A percentile compares a stretch with the other conserved stretches of the same genome.
These are phyloP conservation scores for Sycophila texana DNA, from an alignment of 2,888 invertebrate genomes.

Conservation along the genomic window DNA sequence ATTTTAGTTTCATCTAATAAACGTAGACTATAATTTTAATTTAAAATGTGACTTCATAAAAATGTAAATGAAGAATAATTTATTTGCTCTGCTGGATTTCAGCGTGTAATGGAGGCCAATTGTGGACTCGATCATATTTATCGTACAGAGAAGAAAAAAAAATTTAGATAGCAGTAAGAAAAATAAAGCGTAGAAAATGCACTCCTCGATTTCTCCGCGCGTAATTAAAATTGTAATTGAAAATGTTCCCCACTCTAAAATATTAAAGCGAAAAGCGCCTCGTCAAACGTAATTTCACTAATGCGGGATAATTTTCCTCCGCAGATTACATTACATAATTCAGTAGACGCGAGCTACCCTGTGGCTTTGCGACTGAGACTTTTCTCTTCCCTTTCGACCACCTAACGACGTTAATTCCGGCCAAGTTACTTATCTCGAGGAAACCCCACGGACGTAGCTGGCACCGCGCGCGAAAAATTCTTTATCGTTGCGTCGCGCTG, in stretches of 20 bases:
- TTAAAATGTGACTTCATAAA: too few species aligned
- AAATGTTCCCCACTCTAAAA: not conserved
- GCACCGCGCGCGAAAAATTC: not conserved
- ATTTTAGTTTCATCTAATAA: too few species aligned
- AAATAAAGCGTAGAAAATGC: not conserved
- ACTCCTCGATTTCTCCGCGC: not conserved
- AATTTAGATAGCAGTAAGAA: too few species aligned
- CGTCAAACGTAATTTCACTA: slow-evolving; percentile 21
- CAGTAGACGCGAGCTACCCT: not conserved
- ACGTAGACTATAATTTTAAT: too few species aligned
- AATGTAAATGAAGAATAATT: too few species aligned
- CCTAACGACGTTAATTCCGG: slow-evolving; percentile 8
- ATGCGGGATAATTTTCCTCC: slow-evolving; percentile 15
- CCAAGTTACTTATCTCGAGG: slow-evolving; percentile 7
- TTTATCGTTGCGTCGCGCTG: slow-evolving; percentile 6
- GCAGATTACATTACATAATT: slow-evolving; percentile 27
- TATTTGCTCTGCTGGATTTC: too few species aligned
- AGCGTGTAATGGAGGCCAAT: too few species aligned
- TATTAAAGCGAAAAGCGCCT: slow-evolving; percentile 4
- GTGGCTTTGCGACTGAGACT: not conserved
- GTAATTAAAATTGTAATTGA: slow-evolving; percentile 7
- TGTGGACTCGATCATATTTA: too few species aligned
- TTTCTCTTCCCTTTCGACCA: slow-evolving; percentile 14
- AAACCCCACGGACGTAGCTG: not conserved
- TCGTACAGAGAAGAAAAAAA: too few species aligned